Conservation (phyloP, 2,113 vertebrate genomes). For the Dromiciops gliroides region DNA sequence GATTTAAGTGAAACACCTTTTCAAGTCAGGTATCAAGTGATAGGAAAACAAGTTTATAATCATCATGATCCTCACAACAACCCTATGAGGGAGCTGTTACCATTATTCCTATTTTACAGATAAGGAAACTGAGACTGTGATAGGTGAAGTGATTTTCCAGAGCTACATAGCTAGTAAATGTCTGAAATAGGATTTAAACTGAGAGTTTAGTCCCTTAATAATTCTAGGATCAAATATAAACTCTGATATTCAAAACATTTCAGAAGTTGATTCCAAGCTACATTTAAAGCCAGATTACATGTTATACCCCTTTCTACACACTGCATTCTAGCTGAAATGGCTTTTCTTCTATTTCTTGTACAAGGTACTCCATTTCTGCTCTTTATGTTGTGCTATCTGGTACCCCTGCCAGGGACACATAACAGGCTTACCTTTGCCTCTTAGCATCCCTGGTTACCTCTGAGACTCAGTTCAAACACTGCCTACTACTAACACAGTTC, state of each 20-base stretch:
- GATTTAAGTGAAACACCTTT: not conserved
- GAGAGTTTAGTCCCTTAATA: not conserved
- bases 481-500: not conserved
- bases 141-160: not conserved
- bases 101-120: not conserved
- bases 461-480: not conserved
- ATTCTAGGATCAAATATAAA: not conserved
- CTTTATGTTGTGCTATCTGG: not conserved
- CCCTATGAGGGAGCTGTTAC: not conserved
- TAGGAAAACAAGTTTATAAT: not conserved
- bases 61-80: not conserved
- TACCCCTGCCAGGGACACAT: not conserved
- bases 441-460: not conserved
- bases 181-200: not conserved
- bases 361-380: not conserved
- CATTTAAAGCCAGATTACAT: not conserved
- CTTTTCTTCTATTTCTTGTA: not conserved
- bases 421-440: not conserved
- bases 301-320: not conserved
- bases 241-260: not conserved
- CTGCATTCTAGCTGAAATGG: not conserved
- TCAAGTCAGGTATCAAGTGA: not conserved
- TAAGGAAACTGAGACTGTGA: not conserved
- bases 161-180: not conserved
- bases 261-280: not conserved